Percentiles rank a stretch among this genome's conserved stretches.
phyloP scores from a whole-genome alignment of 2,113 vertebrate species.

The Clarias magur region DNA sequence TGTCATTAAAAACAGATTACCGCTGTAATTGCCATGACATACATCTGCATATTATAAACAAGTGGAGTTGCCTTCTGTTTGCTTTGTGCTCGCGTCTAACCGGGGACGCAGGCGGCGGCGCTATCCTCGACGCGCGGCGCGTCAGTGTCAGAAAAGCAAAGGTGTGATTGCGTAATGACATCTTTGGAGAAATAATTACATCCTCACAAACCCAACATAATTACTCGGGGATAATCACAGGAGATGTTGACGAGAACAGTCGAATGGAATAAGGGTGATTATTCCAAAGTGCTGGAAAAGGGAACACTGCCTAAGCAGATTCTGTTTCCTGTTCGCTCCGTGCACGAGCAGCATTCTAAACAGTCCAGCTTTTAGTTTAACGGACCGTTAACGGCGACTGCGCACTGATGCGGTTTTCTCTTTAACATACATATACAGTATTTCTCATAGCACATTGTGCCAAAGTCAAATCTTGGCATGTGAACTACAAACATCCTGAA shows the following conservation, averaged over 20 bases:
- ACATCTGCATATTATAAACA: conserved; percentile 24
- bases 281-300: not conserved
- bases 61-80: not conserved
- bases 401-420: not conserved
- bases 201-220: conserved; percentile 49
- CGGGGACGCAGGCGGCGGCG: not conserved
- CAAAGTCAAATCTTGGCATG: not conserved
- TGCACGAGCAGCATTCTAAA: conserved; percentile 6
- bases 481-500: not conserved
- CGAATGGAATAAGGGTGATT: conserved; percentile 35
- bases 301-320: not conserved
- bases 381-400: not conserved
- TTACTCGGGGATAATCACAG: conserved; percentile 51
- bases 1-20: conserved; percentile 41
- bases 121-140: not conserved
- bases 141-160: conserved; percentile 37
- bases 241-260: conserved; percentile 37
- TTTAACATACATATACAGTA: not conserved
- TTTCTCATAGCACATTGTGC: not conserved
- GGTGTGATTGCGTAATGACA: conserved; percentile 60
- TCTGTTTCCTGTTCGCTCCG: not conserved
- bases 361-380: not conserved
- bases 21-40: conserved; percentile 20
- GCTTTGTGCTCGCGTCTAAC: not conserved
- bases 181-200: conserved; percentile 59